phyloP scores from a whole-genome alignment of 64 coral and sea anemone genomes.

The Montipora foliosa region DNA sequence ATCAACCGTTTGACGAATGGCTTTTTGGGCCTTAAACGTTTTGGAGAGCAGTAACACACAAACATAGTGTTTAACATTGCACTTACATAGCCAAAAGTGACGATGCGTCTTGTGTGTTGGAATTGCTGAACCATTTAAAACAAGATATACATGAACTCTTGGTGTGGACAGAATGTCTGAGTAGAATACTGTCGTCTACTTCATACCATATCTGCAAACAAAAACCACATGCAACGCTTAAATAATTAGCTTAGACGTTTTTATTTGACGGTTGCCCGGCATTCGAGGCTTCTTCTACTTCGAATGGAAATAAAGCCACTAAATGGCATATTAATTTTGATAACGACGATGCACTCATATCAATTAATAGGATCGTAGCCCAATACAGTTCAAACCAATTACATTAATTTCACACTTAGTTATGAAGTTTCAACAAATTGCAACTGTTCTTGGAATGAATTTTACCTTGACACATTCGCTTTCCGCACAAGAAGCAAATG shows the following conservation, averaged over 20 bases:
- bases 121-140: constrained; percentile 4
- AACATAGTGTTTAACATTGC: background rate
- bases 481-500: constrained; percentile 83
- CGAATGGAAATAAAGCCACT: no score
- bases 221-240: background rate
- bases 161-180: constrained; percentile 28
- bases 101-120: background rate
- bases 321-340: no score
- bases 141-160: constrained; percentile 14
- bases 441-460: no score
- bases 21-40: background rate
- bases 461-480: constrained; percentile 86
- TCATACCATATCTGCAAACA: constrained; percentile 69
- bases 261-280: no score
- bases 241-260: no score
- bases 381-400: no score
- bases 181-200: constrained; percentile 58
- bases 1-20: background rate
- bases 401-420: no score
- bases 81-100: constrained; percentile 41
- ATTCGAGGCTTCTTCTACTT: no score
- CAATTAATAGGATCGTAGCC: no score
- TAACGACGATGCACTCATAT: no score
- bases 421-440: no score
- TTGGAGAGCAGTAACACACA: background rate